Base-by-base conservation (phyloP, 2,113 vertebrate genomes). In the Chaenocephalus aceratus region DNA sequence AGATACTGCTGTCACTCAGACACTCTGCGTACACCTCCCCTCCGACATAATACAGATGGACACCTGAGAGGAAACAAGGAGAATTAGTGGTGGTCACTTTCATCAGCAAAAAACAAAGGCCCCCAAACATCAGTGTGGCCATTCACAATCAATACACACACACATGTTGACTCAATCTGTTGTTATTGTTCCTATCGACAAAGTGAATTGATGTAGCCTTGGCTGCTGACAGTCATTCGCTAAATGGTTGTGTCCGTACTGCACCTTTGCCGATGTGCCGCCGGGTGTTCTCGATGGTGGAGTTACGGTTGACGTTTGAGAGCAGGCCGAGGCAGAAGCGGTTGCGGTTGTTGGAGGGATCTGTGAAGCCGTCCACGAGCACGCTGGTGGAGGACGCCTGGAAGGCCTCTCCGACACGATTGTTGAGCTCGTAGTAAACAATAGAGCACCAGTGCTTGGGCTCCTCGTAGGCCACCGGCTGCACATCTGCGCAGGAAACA, bases 381-480 rank as follows among this genome's bases (percentile, higher is more conserved):
- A 99, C 95, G 8, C 97, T 99, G 61, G 98, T 99, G 90, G 98
- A 99, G 84, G 97, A 98, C 2, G 98, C 98, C 2, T 97, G 98
- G 94, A 99, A 99, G 0, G 98, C 98, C 84, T 99, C 98, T 1
- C 98, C 98, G 0, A 99, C 97, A 0, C 98, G 97, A 83, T 99
- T 99, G 91, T 99, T 99, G 86, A 99, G 96, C 96, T 99, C 98
- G 2, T 99, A 99, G 95, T 99, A 99, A 89, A 99, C 97, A 86
- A 99, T 99, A 60, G 97, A 99, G 94, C 98, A 99, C 98, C 98
- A 99, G 94, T 99, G 97, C 94, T 97, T 98, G 0, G 98, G 98
- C 83, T 99, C 98, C 77, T 98, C 96, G 0, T 99, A 99, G 63
- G 98, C 97, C 61, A 99, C 98, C 0, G 97, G 97, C 89, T 99